Evolutionary conservation across 2,113 vertebrate species (phyloP).

Genomic region (Pholis gunnellus): DNA sequence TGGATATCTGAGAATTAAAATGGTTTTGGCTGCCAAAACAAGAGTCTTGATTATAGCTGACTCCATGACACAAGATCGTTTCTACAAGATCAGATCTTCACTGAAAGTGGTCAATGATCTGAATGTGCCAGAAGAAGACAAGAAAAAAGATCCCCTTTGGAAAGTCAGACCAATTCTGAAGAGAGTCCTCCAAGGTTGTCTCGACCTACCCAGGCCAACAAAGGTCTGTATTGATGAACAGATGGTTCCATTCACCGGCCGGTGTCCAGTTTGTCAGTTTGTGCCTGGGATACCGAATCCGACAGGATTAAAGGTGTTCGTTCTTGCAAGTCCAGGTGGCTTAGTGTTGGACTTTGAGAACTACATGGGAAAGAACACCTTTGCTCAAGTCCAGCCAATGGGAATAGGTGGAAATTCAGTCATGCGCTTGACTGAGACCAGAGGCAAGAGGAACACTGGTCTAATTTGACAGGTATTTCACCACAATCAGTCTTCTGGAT

Average conservation of each 20-base stretch:
- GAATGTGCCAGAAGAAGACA: no score
- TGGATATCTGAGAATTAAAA: not conserved
- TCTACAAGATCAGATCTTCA: not conserved
- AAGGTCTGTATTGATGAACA: not conserved
- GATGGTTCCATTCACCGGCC: not conserved
- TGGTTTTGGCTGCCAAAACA: not conserved
- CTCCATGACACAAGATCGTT: not conserved
- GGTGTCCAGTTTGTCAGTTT: not conserved
- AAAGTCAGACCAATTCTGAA: not conserved
- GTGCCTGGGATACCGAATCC: not conserved
- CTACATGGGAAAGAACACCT: no score
- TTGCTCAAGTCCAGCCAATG: no score
- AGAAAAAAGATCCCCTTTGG: not conserved
- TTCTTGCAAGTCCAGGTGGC: slow-evolving; percentile 1
- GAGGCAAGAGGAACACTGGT: no score
- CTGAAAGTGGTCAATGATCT: slow-evolving; percentile 1
- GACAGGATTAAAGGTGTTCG: not conserved
- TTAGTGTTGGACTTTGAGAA: not conserved
- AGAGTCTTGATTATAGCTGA: not conserved
- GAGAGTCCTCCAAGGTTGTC: not conserved
- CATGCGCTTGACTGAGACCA: no score
- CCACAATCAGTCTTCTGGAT: not conserved
- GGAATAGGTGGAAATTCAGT: no score
- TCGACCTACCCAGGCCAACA: not conserved
- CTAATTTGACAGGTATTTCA: not conserved